phyloP scores from a whole-genome alignment of 2,797 vertebrate species.

The Huso huso region DNA sequence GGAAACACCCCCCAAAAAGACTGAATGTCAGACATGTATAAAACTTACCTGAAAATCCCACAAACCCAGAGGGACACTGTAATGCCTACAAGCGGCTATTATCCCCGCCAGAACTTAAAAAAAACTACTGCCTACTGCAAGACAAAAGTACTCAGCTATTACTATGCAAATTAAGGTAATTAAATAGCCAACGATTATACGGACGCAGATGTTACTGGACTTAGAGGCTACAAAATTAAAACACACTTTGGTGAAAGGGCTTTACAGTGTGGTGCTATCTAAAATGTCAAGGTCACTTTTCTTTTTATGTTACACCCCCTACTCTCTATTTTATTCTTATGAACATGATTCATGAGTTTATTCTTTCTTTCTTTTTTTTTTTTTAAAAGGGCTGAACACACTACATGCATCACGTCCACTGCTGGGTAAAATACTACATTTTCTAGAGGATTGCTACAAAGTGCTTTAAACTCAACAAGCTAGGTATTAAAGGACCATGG shows the following conservation, averaged over 20 bases:
- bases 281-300: slow-evolving; percentile 6
- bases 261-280: neutral
- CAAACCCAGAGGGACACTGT: neutral
- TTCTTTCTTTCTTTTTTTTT: no score
- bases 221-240: neutral
- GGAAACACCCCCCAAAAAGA: neutral
- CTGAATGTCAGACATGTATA: neutral
- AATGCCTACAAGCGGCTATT: slow-evolving; percentile 1
- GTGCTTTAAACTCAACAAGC: no score
- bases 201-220: slow-evolving; percentile 30
- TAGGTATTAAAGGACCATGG: no score
- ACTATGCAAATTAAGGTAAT: slow-evolving; percentile 52
- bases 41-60: neutral
- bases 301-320: neutral
- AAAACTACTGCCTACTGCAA: slow-evolving; percentile 24
- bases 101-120: slow-evolving; percentile 31
- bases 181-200: slow-evolving; percentile 43
- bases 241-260: neutral
- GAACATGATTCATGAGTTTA: no score
- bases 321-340: no score
- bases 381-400: no score
- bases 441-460: no score
- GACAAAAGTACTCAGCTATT: slow-evolving; percentile 28
- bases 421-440: no score
- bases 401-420: no score